phyloP scores from a whole-genome alignment of 2,797 vertebrate species.

The Melanotaenia trifasciata region DNA sequence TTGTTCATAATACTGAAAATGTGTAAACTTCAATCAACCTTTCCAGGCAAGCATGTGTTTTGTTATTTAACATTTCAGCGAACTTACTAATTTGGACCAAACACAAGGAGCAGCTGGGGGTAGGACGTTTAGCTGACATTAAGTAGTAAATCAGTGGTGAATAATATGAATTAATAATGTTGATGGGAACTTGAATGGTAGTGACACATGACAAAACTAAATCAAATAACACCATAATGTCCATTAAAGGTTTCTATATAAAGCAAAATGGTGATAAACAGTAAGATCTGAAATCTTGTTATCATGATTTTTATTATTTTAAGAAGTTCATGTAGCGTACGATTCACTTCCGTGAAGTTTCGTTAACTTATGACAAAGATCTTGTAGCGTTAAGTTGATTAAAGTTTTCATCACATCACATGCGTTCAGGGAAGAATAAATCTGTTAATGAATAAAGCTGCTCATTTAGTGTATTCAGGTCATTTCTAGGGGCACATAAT shows the following conservation, averaged over 20 bases:
- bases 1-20: conserved; percentile 14
- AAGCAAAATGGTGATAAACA: neutral
- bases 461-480: neutral
- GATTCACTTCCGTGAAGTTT: neutral
- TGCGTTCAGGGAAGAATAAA: neutral
- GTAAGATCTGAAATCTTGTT: neutral
- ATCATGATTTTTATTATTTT: neutral
- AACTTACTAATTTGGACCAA: too few species aligned
- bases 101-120: too few species aligned
- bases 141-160: too few species aligned
- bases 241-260: neutral
- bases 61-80: too few species aligned
- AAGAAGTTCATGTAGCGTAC: neutral
- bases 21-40: neutral
- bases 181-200: neutral
- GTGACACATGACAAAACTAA: neutral
- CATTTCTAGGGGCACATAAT: neutral
- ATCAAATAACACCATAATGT: neutral
- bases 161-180: too few species aligned
- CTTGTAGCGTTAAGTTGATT: neutral
- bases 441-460: neutral
- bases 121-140: too few species aligned
- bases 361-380: neutral
- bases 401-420: neutral
- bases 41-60: too few species aligned